These are phyloP conservation scores for Drosophila niveifrons DNA, from an alignment of 2,888 invertebrate genomes.

Conservation along the genomic window DNA sequence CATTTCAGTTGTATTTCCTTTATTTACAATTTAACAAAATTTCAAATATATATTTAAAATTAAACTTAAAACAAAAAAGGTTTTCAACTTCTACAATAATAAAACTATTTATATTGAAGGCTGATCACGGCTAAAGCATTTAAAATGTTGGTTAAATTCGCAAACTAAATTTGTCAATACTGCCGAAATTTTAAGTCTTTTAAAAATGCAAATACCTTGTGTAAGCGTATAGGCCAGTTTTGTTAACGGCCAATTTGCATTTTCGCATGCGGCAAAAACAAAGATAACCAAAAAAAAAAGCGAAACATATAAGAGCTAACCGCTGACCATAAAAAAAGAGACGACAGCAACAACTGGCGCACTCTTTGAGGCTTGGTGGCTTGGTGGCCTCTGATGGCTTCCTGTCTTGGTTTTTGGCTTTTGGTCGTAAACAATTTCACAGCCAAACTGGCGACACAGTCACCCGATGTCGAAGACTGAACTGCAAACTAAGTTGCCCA, in stretches of 20 bases:
- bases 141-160: no score
- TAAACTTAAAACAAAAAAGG: no score
- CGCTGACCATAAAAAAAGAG: slow-evolving; percentile 34
- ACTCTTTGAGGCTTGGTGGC: slow-evolving; percentile 38
- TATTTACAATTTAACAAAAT: no score
- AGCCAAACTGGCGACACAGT: slow-evolving; percentile 60
- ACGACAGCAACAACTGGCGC: slow-evolving; percentile 33
- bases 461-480: slow-evolving; percentile 1
- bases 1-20: no score
- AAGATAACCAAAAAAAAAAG: slow-evolving; percentile 20
- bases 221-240: slow-evolving; percentile 7
- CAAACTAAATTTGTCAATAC: no score
- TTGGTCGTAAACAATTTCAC: slow-evolving; percentile 65
- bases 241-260: slow-evolving; percentile 59
- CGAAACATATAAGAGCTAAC: slow-evolving; percentile 25
- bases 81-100: no score
- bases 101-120: no score
- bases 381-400: slow-evolving; percentile 55
- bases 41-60: no score
- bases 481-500: background rate
- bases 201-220: background rate
- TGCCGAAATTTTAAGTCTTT: background rate
- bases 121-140: no score
- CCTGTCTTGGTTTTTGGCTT: slow-evolving; percentile 59
- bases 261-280: slow-evolving; percentile 27